phyloP scores from a whole-genome alignment of 2,797 vertebrate genomes.

The Eulemur albifrons region DNA sequence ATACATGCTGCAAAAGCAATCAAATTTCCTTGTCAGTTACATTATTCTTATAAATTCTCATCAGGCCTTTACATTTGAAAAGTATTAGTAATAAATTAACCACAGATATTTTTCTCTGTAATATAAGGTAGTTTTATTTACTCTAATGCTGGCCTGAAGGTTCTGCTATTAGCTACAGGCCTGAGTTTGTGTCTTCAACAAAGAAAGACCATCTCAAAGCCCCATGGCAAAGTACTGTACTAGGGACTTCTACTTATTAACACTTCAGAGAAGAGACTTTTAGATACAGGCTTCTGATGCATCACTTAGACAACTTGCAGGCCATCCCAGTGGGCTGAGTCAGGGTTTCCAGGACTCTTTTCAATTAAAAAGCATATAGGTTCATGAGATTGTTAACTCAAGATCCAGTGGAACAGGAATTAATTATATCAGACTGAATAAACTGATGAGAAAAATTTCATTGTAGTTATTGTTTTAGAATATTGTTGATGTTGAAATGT shows the following conservation, averaged over 20 bases:
- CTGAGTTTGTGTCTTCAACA: neutral
- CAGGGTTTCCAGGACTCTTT: neutral
- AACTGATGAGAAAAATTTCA: neutral
- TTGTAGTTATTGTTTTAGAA: neutral
- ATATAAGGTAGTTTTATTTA: neutral
- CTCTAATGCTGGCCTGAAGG: neutral
- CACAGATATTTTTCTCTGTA: neutral
- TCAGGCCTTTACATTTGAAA: conserved; percentile 17
- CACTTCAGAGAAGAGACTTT: neutral
- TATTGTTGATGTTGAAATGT: neutral
- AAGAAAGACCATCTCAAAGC: neutral
- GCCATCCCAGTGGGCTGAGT: neutral
- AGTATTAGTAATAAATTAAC: conserved; percentile 25
- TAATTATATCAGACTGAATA: neutral
- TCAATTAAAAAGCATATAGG: neutral
- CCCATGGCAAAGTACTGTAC: neutral
- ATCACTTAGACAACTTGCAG: neutral
- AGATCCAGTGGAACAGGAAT: neutral
- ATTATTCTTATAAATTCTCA: conserved; percentile 6
- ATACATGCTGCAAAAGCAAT: neutral
- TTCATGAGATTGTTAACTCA: neutral
- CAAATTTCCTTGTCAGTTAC: neutral
- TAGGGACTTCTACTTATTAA: neutral
- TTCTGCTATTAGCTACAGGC: neutral
- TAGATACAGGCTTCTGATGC: neutral